Conservation (phyloP, 1,140 invertebrate genomes). For the Drosophila lacteicornis region DNA sequence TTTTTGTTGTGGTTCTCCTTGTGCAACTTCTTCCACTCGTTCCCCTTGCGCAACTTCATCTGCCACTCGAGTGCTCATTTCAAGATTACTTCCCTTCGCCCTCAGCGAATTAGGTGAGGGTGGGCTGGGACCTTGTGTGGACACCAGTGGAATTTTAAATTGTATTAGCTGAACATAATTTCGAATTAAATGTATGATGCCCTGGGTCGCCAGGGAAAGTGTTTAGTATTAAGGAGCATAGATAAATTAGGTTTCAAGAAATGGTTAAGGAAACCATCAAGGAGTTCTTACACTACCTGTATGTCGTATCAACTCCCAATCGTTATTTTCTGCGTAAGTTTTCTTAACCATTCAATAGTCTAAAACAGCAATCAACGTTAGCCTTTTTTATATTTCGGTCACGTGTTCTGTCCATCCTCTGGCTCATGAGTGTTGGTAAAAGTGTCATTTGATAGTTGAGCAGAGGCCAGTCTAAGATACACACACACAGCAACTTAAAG, state of each 20-base stretch:
- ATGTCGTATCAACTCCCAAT: constrained; percentile 3
- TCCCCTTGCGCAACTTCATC: constrained; percentile 24
- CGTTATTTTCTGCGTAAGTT: constrained; percentile 4
- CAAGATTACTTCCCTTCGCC: constrained; percentile 60
- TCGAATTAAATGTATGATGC: constrained; percentile 68
- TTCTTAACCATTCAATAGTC: constrained; percentile 16
- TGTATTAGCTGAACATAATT: constrained; percentile 73
- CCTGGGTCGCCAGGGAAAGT: constrained; percentile 18
- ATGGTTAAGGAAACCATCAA: constrained; percentile 4
- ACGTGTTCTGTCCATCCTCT: constrained; percentile 49
- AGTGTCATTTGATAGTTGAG: constrained; percentile 71
- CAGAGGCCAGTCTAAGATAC: constrained; percentile 10
- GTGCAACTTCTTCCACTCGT: constrained; percentile 46
- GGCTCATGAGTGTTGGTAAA: constrained; percentile 40
- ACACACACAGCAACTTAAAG: constrained; percentile 51
- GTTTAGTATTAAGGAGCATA: constrained; percentile 6
- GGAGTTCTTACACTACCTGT: constrained; percentile 14
- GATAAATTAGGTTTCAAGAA: background rate
- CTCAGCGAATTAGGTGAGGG: constrained; percentile 36
- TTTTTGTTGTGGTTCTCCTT: constrained; percentile 31
- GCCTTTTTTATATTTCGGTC: constrained; percentile 70
- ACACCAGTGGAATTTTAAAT: constrained; percentile 78
- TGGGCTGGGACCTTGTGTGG: constrained; percentile 44
- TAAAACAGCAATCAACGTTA: constrained; percentile 73
- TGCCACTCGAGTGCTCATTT: constrained; percentile 80